These are phyloP conservation scores for Acleris sparsana DNA, from an alignment of 2,888 invertebrate species.

Conservation along the genomic window DNA sequence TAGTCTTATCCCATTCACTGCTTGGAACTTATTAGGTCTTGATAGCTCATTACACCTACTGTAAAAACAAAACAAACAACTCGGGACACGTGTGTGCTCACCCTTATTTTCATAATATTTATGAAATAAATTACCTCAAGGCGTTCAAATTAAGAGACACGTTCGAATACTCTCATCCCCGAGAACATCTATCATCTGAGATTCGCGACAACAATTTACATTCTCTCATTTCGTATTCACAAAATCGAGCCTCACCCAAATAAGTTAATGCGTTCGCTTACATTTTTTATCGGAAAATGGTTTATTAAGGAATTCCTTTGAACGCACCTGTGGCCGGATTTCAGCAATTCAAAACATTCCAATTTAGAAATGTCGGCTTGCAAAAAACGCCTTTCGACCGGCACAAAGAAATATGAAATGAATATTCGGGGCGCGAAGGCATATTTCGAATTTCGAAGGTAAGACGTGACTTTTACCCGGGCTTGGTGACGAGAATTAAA, in stretches of 20 bases:
- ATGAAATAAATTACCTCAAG: constrained; percentile 12
- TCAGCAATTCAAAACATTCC: constrained; percentile 64
- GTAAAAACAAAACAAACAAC: no score
- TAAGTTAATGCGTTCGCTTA: constrained; percentile 37
- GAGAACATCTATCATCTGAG: constrained; percentile 23
- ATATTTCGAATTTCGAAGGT: constrained; percentile 37
- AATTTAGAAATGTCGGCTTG: constrained; percentile 52
- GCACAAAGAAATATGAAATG: constrained; percentile 54
- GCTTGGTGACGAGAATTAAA: constrained; percentile 24
- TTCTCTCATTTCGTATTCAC: constrained; percentile 25
- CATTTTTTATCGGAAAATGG: constrained; percentile 51
- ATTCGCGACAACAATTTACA: constrained; percentile 30
- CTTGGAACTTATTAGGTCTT: no score
- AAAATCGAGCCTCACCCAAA: constrained; percentile 30
- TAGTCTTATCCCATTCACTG: neutral
- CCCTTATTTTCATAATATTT: constrained; percentile 16
- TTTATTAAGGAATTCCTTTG: constrained; percentile 59
- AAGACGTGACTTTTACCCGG: constrained; percentile 30
- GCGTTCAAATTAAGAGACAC: constrained; percentile 24
- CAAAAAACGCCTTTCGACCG: constrained; percentile 46
- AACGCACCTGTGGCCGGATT: constrained; percentile 57
- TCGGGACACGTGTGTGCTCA: neutral
- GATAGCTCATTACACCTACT: no score
- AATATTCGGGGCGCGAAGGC: constrained; percentile 41
- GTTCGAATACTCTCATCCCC: constrained; percentile 22